Evolutionary conservation across 1,140 invertebrate species (phyloP), one percentile per base, ranked within the genome.

Genomic region (Aradophagus sp.): DNA sequence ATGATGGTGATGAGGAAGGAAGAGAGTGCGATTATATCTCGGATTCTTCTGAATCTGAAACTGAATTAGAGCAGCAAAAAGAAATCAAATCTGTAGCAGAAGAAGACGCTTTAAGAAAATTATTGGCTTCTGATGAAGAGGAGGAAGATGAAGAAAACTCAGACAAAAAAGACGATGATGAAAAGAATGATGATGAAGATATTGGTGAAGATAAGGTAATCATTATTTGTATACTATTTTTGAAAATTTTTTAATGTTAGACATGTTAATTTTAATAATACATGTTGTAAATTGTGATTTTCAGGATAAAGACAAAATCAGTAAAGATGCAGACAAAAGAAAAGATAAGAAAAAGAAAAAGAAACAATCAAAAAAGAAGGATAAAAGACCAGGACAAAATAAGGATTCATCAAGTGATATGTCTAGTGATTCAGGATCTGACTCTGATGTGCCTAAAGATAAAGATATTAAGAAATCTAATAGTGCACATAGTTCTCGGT

Each of bases 1-100:
- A 98, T 86, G 96, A 98, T 84, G 96, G 96, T 0, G 96, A 98
- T 83, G 95, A 94, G 78, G 97, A 99, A 87, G 96, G 96, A 0
- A 85, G 93, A 62, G 96, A 99, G 87, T 87, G 90, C 52, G 93
- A 95, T 82, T 95, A 95, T 73, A 94, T 95, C 73, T 94, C 93
- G 1, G 93, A 95, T 76, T 94, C 93, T 2, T 93, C 92, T 11
- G 93, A 92, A 70, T 92, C 92, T 5, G 93, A 93, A 77, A 89
- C 90, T 27, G 93, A 93, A 84, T 89, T 87, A 19, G 92, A 91
- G 84, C 86, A 86, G 66, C 90, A 88, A 72, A 93, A 90, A 76
- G 91, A 90, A 84, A 88, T 89, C 82, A 94, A 94, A 76, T 88
- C 93, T 72, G 95, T 97, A 0, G 93, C 93, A 3, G 94, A 98